A percentile compares a stretch with the other conserved stretches of the same genome.
Evolutionary conservation across 2,888 invertebrate genomes (phyloP).

Genomic region (Acanthosepion esculentum): DNA sequence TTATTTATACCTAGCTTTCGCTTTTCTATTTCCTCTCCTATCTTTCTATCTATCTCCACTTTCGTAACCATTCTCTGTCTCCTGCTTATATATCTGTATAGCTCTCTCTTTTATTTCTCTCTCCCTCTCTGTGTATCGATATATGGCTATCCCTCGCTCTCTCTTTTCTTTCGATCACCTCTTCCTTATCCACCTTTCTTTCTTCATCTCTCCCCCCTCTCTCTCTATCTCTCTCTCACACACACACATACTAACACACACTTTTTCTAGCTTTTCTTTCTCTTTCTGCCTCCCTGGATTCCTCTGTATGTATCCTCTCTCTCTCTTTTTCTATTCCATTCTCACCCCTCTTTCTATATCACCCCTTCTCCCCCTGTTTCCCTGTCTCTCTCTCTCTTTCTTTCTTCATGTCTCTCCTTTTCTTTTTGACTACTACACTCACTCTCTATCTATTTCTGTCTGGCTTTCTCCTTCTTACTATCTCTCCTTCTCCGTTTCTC

Average conservation of each 20-base stretch:
- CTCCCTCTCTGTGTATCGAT: no score
- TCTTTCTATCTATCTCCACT: no score
- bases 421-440: neutral
- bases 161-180: no score
- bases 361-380: no score
- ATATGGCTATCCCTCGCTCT: no score
- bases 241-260: accelerated
- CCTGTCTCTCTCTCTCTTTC: neutral
- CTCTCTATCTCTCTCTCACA: neutral
- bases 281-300: neutral
- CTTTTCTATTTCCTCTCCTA: no score
- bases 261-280: neutral
- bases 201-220: no score
- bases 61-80: no score
- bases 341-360: neutral
- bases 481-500: neutral
- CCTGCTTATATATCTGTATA: no score
- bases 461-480: neutral
- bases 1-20: no score
- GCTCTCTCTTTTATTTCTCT: no score
- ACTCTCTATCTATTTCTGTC: neutral
- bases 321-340: neutral
- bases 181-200: neutral
- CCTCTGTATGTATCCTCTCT: neutral
- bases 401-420: neutral